These are phyloP conservation scores for Microdon myrmicae DNA, from an alignment of 2,888 invertebrate genomes.

Conservation along the genomic window DNA sequence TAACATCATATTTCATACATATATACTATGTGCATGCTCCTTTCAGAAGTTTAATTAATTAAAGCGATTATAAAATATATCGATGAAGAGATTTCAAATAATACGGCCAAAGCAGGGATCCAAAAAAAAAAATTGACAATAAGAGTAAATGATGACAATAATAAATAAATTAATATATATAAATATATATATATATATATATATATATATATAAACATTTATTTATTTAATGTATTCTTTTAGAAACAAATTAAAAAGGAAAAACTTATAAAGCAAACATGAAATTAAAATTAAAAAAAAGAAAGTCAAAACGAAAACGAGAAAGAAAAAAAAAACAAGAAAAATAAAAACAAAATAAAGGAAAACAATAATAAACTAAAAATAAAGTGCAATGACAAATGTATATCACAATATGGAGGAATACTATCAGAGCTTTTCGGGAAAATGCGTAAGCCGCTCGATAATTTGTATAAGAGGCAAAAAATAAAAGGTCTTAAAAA, in stretches of 20 bases:
- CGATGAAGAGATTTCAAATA: too few species aligned
- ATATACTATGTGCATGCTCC: too few species aligned
- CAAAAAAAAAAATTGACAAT: too few species aligned
- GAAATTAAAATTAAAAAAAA: conserved; percentile 2
- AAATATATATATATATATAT: conserved; percentile 7
- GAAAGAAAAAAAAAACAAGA: conserved; percentile 36
- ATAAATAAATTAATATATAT: too few species aligned
- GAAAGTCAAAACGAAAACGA: conserved; percentile 35
- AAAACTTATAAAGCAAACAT: neutral
- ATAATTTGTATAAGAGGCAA: conserved; percentile 14
- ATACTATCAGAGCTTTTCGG: conserved; percentile 44
- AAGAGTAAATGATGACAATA: too few species aligned
- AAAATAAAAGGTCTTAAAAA: conserved; percentile 6
- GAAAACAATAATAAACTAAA: neutral
- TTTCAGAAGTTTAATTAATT: too few species aligned
- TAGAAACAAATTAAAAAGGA: neutral
- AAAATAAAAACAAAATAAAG: conserved; percentile 15
- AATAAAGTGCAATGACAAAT: conserved; percentile 43
- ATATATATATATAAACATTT: conserved; percentile 43
- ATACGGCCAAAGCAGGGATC: too few species aligned
- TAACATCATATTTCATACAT: too few species aligned
- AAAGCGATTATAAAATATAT: too few species aligned
- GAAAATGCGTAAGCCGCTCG: conserved; percentile 21
- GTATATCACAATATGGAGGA: conserved; percentile 59
- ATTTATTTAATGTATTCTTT: conserved; percentile 16